A percentile compares a stretch with the other conserved stretches of the same genome.
Conservation (phyloP, 1,140 invertebrate genomes). For the Caenorhabditis brenneri region DNA sequence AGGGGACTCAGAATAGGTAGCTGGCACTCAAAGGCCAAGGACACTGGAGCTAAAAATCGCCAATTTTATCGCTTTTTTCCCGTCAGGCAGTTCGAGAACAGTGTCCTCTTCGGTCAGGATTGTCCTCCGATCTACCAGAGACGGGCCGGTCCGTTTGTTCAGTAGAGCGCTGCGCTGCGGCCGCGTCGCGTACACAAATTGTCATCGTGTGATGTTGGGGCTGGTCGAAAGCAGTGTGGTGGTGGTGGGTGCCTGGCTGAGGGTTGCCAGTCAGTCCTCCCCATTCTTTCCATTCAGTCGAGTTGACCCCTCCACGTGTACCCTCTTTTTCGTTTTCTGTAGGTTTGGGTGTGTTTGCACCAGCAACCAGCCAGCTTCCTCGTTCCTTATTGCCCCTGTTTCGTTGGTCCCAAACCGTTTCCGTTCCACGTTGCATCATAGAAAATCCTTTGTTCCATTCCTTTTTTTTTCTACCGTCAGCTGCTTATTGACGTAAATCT, state of each 20-base stretch:
- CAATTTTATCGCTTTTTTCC: too few relatives aligned
- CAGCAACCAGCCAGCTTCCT: conserved; percentile 10
- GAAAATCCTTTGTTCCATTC: too few relatives aligned
- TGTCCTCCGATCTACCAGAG: too few relatives aligned
- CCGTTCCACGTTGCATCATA: too few relatives aligned
- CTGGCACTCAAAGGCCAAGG: too few relatives aligned
- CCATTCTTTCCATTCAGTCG: not conserved
- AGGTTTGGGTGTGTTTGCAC: not conserved
- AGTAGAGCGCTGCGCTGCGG: conserved; percentile 13
- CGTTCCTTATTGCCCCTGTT: not conserved
- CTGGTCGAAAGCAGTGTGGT: conserved; percentile 21
- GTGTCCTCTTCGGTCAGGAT: too few relatives aligned
- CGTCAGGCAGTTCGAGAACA: too few relatives aligned
- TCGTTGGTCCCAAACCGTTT: not conserved
- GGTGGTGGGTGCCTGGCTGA: not conserved
- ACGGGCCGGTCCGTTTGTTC: not conserved
- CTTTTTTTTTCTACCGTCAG: not conserved
- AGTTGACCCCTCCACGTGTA: not conserved
- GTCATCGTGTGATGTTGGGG: conserved; percentile 35
- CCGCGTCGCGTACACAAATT: conserved; percentile 37
- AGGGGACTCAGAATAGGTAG: too few relatives aligned
- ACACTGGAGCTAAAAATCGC: too few relatives aligned
- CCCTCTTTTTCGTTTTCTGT: not conserved
- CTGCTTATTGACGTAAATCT: not conserved
- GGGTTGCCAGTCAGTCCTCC: not conserved